A percentile compares a stretch with the other conserved stretches of the same genome.
Conservation (phyloP, 2,888 invertebrate genomes). For the Pachycephus smyrnensis region DNA sequence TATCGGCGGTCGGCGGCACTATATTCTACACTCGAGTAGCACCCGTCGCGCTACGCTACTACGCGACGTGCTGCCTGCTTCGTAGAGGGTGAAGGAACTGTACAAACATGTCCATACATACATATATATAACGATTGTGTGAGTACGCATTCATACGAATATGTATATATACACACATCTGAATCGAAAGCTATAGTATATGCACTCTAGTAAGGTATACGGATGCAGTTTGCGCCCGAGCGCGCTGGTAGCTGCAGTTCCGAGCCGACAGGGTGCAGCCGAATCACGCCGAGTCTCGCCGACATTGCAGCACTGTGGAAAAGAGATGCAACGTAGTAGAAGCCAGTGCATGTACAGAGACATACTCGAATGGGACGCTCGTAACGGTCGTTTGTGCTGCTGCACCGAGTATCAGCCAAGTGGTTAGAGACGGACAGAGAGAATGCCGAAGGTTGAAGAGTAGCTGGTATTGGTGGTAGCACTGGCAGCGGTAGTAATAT, state of each 20-base stretch:
- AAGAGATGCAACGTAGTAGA: not conserved
- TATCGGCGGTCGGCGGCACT: not conserved
- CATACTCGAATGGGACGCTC: constrained; percentile 4
- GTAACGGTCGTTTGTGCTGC: constrained; percentile 1
- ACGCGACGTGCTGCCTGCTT: not conserved
- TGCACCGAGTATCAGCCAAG: constrained; percentile 7
- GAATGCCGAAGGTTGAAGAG: not conserved
- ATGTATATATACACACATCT: not conserved
- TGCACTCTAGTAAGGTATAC: not conserved
- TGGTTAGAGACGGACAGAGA: not conserved
- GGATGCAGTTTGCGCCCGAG: not conserved
- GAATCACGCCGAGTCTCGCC: not conserved
- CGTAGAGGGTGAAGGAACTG: not conserved
- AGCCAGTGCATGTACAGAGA: not conserved
- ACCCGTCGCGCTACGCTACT: constrained; percentile 2
- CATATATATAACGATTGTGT: not conserved
- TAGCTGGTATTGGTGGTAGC: not conserved
- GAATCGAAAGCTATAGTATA: not conserved
- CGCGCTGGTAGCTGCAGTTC: not conserved
- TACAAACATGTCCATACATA: not conserved
- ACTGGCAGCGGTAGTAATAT: not conserved
- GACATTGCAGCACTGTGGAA: not conserved
- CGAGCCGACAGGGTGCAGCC: not conserved
- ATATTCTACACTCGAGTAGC: not conserved
- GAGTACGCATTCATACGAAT: not conserved